A percentile compares a stretch with the other conserved stretches of the same genome.
Evolutionary conservation across 1,140 invertebrate species (phyloP).

Genomic region (Aphelenchoides avenae): DNA sequence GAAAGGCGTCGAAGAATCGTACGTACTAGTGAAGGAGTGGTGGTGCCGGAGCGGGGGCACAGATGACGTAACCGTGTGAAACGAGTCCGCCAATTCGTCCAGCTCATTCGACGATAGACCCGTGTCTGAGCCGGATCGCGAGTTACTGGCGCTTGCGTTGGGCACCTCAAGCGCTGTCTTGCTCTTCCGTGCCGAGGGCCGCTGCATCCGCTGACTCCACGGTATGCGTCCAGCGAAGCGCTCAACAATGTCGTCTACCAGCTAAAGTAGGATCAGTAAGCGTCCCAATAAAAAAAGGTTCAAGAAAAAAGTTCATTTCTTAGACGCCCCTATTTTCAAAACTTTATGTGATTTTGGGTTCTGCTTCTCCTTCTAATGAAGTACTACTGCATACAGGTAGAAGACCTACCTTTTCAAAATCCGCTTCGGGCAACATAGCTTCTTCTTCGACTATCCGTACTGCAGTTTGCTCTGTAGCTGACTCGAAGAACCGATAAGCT

Average conservation of each 20-base stretch:
- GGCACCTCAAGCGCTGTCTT: neutral
- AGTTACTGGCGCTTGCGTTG: neutral
- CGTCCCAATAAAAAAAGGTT: too few species aligned
- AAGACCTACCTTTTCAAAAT: slow-evolving; percentile 2
- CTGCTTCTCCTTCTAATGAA: too few species aligned
- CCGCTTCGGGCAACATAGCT: slow-evolving; percentile 7
- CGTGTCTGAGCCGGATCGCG: neutral
- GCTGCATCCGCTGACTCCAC: neutral
- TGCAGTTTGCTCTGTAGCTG: slow-evolving; percentile 14
- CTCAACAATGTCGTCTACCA: neutral
- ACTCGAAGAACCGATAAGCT: slow-evolving; percentile 16
- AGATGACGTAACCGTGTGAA: slow-evolving; percentile 14
- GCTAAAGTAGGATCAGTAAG: slow-evolving; percentile 2
- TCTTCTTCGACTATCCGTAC: slow-evolving; percentile 14
- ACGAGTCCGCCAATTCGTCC: slow-evolving; percentile 6
- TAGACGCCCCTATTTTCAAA: neutral
- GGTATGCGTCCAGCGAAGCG: neutral
- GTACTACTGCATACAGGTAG: too few species aligned
- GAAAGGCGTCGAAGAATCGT: too few species aligned
- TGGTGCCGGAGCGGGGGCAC: too few species aligned
- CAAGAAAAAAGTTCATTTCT: neutral
- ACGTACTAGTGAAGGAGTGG: too few species aligned
- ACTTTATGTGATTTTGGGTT: too few species aligned
- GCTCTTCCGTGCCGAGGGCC: neutral
- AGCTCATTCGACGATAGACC: slow-evolving; percentile 13